Percentiles rank a stretch among this genome's conserved stretches.
phyloP scores from a whole-genome alignment of 2,797 vertebrate species.

The Nyctibius grandis region DNA sequence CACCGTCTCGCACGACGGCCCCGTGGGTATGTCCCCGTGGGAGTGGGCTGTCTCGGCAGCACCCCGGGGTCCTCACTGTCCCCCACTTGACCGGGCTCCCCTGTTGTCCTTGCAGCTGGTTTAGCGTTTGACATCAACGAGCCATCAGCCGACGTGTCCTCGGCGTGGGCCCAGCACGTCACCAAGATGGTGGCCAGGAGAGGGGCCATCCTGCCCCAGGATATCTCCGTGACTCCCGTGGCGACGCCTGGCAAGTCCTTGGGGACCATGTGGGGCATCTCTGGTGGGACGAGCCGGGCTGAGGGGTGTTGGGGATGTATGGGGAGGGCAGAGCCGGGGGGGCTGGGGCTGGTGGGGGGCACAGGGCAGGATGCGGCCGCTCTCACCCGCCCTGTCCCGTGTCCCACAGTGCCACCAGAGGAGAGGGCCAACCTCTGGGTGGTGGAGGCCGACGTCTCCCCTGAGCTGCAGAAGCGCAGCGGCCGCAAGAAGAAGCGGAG shows the following conservation, averaged over 20 bases:
- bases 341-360: rapidly evolving
- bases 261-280: rapidly evolving
- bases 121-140: conserved; percentile 94
- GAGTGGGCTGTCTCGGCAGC: rapidly evolving
- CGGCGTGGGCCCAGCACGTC: conserved; percentile 96
- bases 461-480: conserved; percentile 83
- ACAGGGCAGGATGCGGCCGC: rapidly evolving
- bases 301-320: background rate
- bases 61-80: rapidly evolving
- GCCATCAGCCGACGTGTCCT: conserved; percentile 91
- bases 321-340: rapidly evolving
- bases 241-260: conserved; percentile 85
- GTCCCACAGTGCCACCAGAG: conserved; percentile 83
- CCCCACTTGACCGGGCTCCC: background rate
- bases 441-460: conserved; percentile 89
- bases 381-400: rapidly evolving
- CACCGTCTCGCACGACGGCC: conserved; percentile 93
- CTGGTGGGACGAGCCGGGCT: rapidly evolving
- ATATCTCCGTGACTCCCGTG: conserved; percentile 91
- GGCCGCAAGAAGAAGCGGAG: conserved; percentile 81
- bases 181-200: conserved; percentile 97
- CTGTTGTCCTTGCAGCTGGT: conserved; percentile 75
- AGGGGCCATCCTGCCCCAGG: conserved; percentile 96
- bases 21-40: conserved; percentile 83
- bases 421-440: conserved; percentile 88